Percentiles rank a stretch among this genome's conserved stretches.
Evolutionary conservation across 2,113 vertebrate genomes (phyloP).

Genomic region (Peromyscus polionotus): DNA sequence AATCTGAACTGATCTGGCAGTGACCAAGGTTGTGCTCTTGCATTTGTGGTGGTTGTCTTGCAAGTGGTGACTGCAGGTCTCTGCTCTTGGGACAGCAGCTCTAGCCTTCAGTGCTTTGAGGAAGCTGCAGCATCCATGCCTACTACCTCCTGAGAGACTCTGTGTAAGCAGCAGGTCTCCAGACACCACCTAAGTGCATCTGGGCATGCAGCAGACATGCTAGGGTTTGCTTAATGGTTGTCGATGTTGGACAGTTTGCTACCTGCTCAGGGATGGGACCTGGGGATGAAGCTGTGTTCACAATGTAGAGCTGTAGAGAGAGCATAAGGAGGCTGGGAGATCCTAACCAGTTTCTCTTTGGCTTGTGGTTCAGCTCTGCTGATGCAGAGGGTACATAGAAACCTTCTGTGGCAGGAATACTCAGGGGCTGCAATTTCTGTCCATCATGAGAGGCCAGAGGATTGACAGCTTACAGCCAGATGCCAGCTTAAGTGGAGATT

Average conservation of each 20-base stretch:
- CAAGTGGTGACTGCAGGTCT: background rate
- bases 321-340: background rate
- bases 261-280: background rate
- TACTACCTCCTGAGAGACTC: background rate
- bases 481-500: slow-evolving; percentile 27
- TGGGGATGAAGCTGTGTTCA: background rate
- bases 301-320: slow-evolving; percentile 46
- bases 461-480: slow-evolving; percentile 29
- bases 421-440: slow-evolving; percentile 69
- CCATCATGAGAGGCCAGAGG: slow-evolving; percentile 52
- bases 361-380: slow-evolving; percentile 43
- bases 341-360: slow-evolving; percentile 73
- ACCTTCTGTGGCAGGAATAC: slow-evolving; percentile 39
- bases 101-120: background rate
- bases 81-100: background rate
- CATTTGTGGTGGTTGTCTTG: background rate
- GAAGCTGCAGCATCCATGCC: background rate
- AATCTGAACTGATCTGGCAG: background rate
- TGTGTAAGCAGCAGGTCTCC: background rate
- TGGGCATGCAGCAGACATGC: background rate
- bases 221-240: background rate
- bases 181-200: background rate
- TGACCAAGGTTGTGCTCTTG: background rate
- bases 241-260: slow-evolving; percentile 7
- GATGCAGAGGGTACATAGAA: slow-evolving; percentile 39